Base-by-base conservation (phyloP, 2,797 vertebrate species). In the Austrolebias charrua region DNA sequence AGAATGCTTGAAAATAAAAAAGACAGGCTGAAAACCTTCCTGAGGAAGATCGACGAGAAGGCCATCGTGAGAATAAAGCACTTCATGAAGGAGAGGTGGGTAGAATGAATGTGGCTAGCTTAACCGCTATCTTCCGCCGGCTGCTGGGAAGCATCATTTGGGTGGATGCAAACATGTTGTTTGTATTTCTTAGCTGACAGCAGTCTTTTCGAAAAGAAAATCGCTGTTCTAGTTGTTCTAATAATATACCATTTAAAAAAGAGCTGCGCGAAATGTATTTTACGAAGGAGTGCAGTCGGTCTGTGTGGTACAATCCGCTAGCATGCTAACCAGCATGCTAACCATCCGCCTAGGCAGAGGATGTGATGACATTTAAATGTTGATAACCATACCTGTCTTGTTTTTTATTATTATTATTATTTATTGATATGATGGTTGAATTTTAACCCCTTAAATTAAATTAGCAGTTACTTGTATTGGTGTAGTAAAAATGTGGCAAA, bases 1-100 rank as follows among this genome's bases (percentile, higher is more conserved):
- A 93, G 86, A 70, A 94, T 94, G 93, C 91, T 94, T 57, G 93
- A 94, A 78, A 93, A 93, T 63, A 94, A 93, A 81, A 89, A 89
- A 71, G 92, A 94, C 5, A 88, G 90, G 52, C 80, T 94, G 69
- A 94, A 93, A 91, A 92, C 91, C 72, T 93, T 94, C 69, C 81
- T 94, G 5, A 78, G 90, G 67, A 94, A 92, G 82, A 93, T 94
- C 56, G 93, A 94, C 81, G 91, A 93, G 61, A 94, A 93, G 84
- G 91, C 93, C 59, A 92, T 93, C 11, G 85, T 91, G 71, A 83
- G 85, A 80, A 87, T 94, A 79, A 94, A 94, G 77, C 91, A 93
- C 75, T 90, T 94, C 80, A 93, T 94, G 92, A 93, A 89, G 60
- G 93, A 94, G 79, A 92, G 93, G 93, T 94, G 69, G 88, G 86